Percentiles rank a stretch among this genome's conserved stretches.
phyloP scores from a whole-genome alignment of 2,113 vertebrate genomes.

The Pyrgilauda ruficollis region DNA sequence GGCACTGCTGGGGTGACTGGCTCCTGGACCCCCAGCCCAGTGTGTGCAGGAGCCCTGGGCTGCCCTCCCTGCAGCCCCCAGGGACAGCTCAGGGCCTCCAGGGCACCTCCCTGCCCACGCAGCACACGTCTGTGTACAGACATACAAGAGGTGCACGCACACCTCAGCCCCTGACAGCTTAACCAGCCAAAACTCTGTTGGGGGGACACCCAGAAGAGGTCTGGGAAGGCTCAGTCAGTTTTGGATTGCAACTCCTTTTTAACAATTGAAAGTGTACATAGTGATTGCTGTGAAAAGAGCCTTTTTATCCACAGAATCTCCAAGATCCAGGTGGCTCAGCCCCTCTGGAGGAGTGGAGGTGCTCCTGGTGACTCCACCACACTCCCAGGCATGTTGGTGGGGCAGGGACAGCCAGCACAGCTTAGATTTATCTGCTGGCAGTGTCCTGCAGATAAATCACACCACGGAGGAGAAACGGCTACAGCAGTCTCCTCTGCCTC shows the following conservation, averaged over 20 bases:
- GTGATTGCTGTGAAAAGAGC: background rate
- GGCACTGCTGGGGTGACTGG: background rate
- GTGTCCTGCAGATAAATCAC: background rate
- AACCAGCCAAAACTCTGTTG: background rate
- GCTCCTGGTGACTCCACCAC: background rate
- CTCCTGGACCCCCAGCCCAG: background rate
- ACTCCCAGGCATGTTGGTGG: background rate
- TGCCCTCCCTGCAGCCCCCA: background rate
- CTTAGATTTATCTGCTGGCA: background rate
- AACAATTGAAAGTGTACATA: background rate
- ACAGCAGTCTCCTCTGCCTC: background rate
- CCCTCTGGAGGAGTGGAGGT: background rate
- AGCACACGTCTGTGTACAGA: fast-evolving
- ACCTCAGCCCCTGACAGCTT: background rate
- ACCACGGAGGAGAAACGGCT: background rate
- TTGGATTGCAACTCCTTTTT: background rate
- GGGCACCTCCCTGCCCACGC: background rate
- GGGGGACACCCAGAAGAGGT: background rate
- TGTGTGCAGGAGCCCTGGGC: fast-evolving
- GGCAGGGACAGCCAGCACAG: background rate
- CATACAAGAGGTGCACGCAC: fast-evolving
- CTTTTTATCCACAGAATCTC: background rate
- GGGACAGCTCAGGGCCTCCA: background rate
- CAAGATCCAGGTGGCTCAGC: background rate
- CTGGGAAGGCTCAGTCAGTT: background rate